These are phyloP conservation scores for Clangula hyemalis DNA, from an alignment of 2,797 vertebrate species.

Conservation along the genomic window DNA sequence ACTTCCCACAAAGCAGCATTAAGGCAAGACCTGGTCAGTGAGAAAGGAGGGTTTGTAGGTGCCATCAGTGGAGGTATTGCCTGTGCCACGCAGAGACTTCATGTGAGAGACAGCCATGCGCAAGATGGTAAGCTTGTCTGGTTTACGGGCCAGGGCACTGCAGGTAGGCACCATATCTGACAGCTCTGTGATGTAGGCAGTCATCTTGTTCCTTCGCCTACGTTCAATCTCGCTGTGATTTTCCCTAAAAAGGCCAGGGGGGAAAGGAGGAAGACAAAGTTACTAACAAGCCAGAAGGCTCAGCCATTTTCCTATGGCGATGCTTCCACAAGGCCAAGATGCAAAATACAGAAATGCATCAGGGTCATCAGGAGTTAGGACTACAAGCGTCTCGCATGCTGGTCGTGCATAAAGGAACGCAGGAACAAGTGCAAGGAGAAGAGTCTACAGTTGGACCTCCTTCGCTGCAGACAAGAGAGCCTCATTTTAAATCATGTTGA, in stretches of 20 bases:
- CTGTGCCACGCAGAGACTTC: conserved; percentile 93
- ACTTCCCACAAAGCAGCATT: background rate
- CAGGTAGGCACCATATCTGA: conserved; percentile 99
- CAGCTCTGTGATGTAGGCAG: conserved; percentile 96
- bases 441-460: background rate
- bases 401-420: conserved; percentile 52
- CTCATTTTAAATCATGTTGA: background rate
- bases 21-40: conserved; percentile 90
- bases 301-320: background rate
- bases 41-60: conserved; percentile 96
- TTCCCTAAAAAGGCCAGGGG: conserved; percentile 80
- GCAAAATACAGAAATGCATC: background rate
- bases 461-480: background rate
- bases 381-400: conserved; percentile 63
- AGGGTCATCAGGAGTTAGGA: conserved; percentile 11
- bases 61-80: conserved; percentile 90
- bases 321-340: background rate
- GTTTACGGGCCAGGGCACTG: conserved; percentile 96
- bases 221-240: conserved; percentile 99
- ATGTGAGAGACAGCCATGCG: conserved; percentile 99
- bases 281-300: background rate
- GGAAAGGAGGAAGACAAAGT: conserved; percentile 11
- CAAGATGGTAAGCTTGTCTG: conserved; percentile 96
- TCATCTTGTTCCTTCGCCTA: conserved; percentile 97
- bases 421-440: conserved; percentile 26